These are phyloP conservation scores for Anarrhichthys ocellatus DNA, from an alignment of 2,113 vertebrate species.

Conservation along the genomic window DNA sequence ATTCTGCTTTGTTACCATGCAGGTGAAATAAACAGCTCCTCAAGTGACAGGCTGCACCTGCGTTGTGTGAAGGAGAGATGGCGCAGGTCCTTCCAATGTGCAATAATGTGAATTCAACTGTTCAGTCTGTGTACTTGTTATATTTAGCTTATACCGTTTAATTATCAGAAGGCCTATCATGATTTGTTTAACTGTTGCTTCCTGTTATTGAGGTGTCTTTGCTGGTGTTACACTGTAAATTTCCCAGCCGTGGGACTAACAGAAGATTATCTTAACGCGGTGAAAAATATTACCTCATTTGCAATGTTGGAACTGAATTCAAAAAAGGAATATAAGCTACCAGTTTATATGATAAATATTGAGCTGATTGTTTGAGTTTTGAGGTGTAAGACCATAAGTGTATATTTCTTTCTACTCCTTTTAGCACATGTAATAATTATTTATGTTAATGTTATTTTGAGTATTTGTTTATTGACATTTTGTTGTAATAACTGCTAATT, in stretches of 20 bases:
- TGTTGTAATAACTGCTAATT: too few relatives aligned
- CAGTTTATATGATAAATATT: not conserved
- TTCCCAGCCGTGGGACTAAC: not conserved
- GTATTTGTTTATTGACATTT: too few relatives aligned
- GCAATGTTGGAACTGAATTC: not conserved
- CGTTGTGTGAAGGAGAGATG: not conserved
- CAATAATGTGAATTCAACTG: not conserved
- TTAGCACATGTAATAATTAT: too few relatives aligned
- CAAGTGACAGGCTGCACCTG: too few relatives aligned
- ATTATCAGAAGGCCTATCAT: not conserved
- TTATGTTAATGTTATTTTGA: too few relatives aligned
- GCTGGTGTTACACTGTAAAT: too few relatives aligned
- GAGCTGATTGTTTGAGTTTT: too few relatives aligned
- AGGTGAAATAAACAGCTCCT: too few relatives aligned
- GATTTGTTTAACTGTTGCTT: not conserved
- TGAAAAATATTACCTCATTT: not conserved
- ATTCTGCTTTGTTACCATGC: too few relatives aligned
- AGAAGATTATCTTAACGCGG: not conserved
- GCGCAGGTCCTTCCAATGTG: not conserved
- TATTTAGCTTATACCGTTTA: not conserved
- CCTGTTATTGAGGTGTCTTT: not conserved
- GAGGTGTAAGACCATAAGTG: not conserved
- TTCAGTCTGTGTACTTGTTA: not conserved
- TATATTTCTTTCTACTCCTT: too few relatives aligned
- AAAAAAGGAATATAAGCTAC: not conserved